Evolutionary conservation across 64 coral and sea anemone genomes (phyloP).

Genomic region (Pocillopora damicornis): DNA sequence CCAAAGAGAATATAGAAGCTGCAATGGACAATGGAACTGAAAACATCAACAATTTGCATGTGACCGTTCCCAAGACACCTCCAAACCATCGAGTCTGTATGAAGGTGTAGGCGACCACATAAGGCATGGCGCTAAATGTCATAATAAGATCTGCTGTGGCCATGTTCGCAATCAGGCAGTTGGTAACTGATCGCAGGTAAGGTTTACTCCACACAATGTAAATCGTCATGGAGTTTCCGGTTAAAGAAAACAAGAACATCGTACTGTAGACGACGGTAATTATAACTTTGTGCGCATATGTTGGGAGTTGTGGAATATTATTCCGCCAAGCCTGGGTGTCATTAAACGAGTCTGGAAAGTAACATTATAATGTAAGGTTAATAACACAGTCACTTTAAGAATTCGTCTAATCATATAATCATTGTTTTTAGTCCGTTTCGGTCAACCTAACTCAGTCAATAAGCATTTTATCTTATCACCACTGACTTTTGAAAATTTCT

Average conservation of each 20-base stretch:
- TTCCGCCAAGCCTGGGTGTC: neutral
- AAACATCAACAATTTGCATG: constrained; percentile 61
- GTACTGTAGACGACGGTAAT: constrained; percentile 32
- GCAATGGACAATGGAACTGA: constrained; percentile 37
- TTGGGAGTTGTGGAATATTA: neutral
- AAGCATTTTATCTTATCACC: too few relatives aligned
- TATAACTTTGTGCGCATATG: neutral
- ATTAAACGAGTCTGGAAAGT: constrained; percentile 2
- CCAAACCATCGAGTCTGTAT: constrained; percentile 53
- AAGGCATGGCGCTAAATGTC: constrained; percentile 69
- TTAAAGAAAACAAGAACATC: constrained; percentile 44
- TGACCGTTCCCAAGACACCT: constrained; percentile 49
- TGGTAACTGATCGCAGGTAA: constrained; percentile 60
- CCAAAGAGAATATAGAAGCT: constrained; percentile 59
- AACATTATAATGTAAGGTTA: neutral
- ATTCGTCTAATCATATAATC: too few relatives aligned
- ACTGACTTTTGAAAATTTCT: too few relatives aligned
- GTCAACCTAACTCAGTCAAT: too few relatives aligned
- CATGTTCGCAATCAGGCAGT: constrained; percentile 78
- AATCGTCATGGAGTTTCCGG: constrained; percentile 54
- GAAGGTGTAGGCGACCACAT: constrained; percentile 34
- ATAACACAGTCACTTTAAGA: too few relatives aligned
- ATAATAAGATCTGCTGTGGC: constrained; percentile 61
- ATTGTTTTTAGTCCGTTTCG: too few relatives aligned
- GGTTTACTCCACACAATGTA: constrained; percentile 53